Base-by-base conservation (phyloP, 2,113 vertebrate genomes). In the Zosterops japonicus region DNA sequence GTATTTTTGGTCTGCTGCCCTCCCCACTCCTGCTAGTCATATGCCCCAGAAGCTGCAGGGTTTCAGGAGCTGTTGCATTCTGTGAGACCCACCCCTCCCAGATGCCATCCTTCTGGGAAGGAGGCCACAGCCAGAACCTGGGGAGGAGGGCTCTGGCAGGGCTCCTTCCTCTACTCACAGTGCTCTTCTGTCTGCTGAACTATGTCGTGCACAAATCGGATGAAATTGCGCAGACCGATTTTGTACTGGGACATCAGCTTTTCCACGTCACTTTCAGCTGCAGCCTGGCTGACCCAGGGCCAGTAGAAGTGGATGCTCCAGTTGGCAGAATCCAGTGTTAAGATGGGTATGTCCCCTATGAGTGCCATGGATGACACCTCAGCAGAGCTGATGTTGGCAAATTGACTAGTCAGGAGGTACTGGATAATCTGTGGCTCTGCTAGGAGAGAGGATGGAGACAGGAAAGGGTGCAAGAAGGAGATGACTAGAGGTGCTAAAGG, bases 281-380 rank as follows among this genome's bases (percentile, higher is more conserved):
- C 5, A 10, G 89, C 93, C 57, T 76, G 65, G 36, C 8, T 50
- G 39, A 16, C 79, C 95, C 94, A 95, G 20, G 91, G 71, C 93
- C 65, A 63, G 49, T 59, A 16, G 70, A 83, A 90, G 19, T 52
- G 49, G 7, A 85, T 11, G 53, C 6, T 95, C 93, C 93, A 93
- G 47, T 84, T 20, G 23, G 5, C n/a, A 2, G 88, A 56, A 76
- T 96, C 61, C 75, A 96, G 14, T 0, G 14, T 7, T 8, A 52
- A 27, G 75, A 95, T 17, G 41, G 89, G 67, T 41, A 88, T 6
- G 1, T 95, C 95, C 52, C 63, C 67, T 35, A 76, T 3, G 1
- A 87, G 4, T 36, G 1, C 53, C 27, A 88, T 7, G 2, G 8
- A 11, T 1, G 28, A 81, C n/a, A 94, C 2, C 36, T 90, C 61